Evolutionary conservation across 1,140 invertebrate genomes (phyloP), one percentile per base, ranked within the genome.

Genomic region (Dufourea novaeangliae): DNA sequence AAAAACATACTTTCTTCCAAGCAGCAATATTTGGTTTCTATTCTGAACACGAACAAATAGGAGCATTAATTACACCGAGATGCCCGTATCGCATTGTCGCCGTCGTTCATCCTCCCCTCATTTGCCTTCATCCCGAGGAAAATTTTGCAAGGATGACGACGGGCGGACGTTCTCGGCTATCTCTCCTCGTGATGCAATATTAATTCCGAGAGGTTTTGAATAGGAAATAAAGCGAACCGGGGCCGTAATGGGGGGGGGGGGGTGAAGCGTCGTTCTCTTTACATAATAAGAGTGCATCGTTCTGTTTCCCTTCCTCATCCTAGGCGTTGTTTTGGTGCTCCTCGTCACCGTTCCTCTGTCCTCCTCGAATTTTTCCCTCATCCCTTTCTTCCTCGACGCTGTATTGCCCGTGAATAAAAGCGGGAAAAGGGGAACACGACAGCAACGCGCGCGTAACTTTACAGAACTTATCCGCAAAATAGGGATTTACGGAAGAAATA

Each of bases 191-290:
- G 85, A 88, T 87, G 86, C 82, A 86, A 87, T 88, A 88, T 90
- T 90, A 89, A 90, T 89, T 86, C 83, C 66, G 74, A 80, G 71
- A 81, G 78, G 82, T 84, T 88, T 83, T 88, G 86, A 87, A 89
- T 87, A 71, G 78, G 66, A 74, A 86, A 90, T 88, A 85, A 86
- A 86, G 83, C 73, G 78, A 80, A 74, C 56, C 62, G 17, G 73
- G 25, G 50, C 66, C 64, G 50, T 70, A 25, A 66, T 72, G 71
- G 78, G 80, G 75, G 50, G 72, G 25, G 69, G 74, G 71, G 78
- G 80, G 75, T 85, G 88, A 84, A 86, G 73, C 79, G 79, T 73
- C 84, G 80, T 86, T 84, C 83, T 83, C 83, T 88, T 88, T 86
- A 88, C 86, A 86, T 90, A 88, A 86, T 88, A 89, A 90, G n/a